These are phyloP conservation scores for Sesia apiformis DNA, from an alignment of 2,888 invertebrate genomes.

Conservation along the genomic window DNA sequence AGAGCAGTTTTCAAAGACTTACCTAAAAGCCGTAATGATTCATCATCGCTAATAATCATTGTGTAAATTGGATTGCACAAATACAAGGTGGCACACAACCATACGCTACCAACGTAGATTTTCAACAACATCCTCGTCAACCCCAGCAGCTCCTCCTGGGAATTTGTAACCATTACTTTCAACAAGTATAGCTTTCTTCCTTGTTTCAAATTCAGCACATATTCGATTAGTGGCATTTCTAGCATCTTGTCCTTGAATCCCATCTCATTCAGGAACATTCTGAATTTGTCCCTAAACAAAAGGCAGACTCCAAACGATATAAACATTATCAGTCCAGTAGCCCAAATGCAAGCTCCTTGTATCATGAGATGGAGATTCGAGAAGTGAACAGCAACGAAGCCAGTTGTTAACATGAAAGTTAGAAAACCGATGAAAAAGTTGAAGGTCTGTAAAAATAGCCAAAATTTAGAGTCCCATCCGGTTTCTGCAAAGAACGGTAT, in stretches of 20 bases:
- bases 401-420: constrained; percentile 45
- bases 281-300: constrained; percentile 37
- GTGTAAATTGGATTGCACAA: constrained; percentile 43
- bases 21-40: constrained; percentile 47
- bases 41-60: constrained; percentile 37
- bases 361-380: constrained; percentile 39
- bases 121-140: constrained; percentile 36
- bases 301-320: constrained; percentile 46
- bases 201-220: constrained; percentile 17
- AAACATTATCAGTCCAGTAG: constrained; percentile 53
- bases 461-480: constrained; percentile 37
- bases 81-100: constrained; percentile 42
- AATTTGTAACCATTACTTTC: constrained; percentile 30
- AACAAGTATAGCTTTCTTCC: constrained; percentile 31
- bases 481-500: constrained; percentile 40
- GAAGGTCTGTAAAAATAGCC: constrained; percentile 40
- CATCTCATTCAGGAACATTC: constrained; percentile 43
- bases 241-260: constrained; percentile 37
- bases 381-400: constrained; percentile 31
- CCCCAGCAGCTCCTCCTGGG: constrained; percentile 37
- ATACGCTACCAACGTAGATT: constrained; percentile 36
- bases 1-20: constrained; percentile 9
- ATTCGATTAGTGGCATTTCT: constrained; percentile 42
- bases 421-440: constrained; percentile 40
- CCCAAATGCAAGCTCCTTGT: constrained; percentile 61